Base-by-base conservation (phyloP, 2,797 vertebrate species). In the Sphenodon punctatus region DNA sequence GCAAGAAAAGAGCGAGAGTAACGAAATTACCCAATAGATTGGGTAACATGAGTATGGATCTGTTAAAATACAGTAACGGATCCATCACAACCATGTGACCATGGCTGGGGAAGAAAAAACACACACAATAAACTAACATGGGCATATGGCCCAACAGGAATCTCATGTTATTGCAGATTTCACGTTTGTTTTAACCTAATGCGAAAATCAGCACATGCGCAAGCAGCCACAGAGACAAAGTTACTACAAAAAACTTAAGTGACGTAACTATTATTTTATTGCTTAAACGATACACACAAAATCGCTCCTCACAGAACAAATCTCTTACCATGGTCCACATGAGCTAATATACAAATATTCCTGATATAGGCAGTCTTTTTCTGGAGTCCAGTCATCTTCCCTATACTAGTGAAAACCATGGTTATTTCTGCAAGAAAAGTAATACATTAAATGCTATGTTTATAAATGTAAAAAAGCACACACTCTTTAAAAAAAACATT, bases 291-390 rank as follows among this genome's bases (percentile, higher is more conserved):
- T n/a, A n/a, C 3, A 9, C 22, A 23, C 2, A 8, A 4, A 36
- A 8, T 4, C 22, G 25, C 22, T 7, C 22, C 19, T 46, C 14
- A 23, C 1, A 55, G 15, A 27, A 2, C 5, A 0, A 39, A 1
- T 5, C 20, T 43, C 92, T 80, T 74, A 99, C 98, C 98, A 3
- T 99, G 98, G 87, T 99, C 98, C 39, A 99, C 98, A 5, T 99
- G 98, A 17, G 98, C 98, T 79, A 99, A 84, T 8, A 99, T 97
- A 53, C 98, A 99, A 69, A 99, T 96, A 71, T 99, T 99, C 64
- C 98, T 95, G 91, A 98, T 97, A 86, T 97, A 97, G 1, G 95
- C 93, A 0, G 98, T 93, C 69, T 96, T 97, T 74, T 91, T 97
- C 95, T 98, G 98, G 4, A 99, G 97, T 2, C 91, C 89, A 36